Evolutionary conservation across 2,113 vertebrate species (phyloP), one percentile per base, ranked within the genome.

Genomic region (Junco hyemalis): DNA sequence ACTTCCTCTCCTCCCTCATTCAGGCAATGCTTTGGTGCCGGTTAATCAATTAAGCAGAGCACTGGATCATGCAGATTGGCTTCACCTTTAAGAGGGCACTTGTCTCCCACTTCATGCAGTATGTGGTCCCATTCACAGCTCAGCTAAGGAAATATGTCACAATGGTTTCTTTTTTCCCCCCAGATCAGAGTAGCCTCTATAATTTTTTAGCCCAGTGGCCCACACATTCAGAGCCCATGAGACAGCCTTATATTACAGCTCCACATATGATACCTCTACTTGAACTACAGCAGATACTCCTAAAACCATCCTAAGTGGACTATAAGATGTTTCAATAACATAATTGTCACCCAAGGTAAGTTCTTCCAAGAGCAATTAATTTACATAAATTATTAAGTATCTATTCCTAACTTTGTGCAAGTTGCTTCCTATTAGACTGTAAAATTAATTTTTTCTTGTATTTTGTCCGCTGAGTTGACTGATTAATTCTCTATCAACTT

Each of bases 1-100:
- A 92, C 73, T 96, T 91, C 90, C 85, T 93, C 51, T 80, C 60
- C 66, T 87, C 73, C 78, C 68, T 71, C 84, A 86, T 84, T 88
- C 93, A 86, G 68, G 45, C 83, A 83, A 25, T 56, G 88, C 82
- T 91, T 86, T 44, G 85, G 64, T 86, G 64, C 59, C 56, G 64
- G 63, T 20, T 40, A 68, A 91, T 95, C 86, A 90, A 25, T 50
- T 81, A 57, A 73, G 79, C 54, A 65, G 63, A 77, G 24, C 40
- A 72, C 14, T 89, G 69, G 59, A 83, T 48, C 81, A 61, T n/a
- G 40, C 3, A 57, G 22, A 66, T 77, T 56, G 80, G 25, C 29
- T 68, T 86, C 57, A 88, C 64, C 81, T 77, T 63, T 65, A 36
- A 71, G 48, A 36, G 14, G 8, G 28, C 14, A 54, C 19, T 89